Evolutionary conservation across 1,140 invertebrate genomes (phyloP).

Genomic region (Pseudomyrmex sp.): DNA sequence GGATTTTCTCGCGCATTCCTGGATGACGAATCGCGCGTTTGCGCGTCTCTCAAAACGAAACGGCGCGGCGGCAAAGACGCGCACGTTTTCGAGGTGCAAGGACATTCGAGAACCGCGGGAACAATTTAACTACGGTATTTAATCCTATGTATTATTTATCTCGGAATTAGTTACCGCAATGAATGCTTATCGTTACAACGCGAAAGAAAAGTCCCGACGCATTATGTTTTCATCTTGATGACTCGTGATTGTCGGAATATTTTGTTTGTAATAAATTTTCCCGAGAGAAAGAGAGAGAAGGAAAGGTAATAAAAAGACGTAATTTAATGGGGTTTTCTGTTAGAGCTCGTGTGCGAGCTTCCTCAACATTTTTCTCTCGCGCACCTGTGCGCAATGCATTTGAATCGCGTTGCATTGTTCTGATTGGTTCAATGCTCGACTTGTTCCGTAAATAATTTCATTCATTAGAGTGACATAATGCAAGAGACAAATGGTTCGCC

Average conservation of each 20-base stretch:
- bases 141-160: conserved; percentile 22
- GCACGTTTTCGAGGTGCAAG: conserved; percentile 40
- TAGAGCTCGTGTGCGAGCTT: not conserved
- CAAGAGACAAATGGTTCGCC: conserved; percentile 24
- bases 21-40: conserved; percentile 49
- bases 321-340: not conserved
- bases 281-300: not conserved
- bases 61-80: conserved; percentile 5
- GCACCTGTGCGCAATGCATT: not conserved
- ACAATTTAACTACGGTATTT: conserved; percentile 19
- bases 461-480: conserved; percentile 20
- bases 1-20: conserved; percentile 62
- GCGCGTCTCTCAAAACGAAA: conserved; percentile 13
- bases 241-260: not conserved
- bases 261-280: not conserved
- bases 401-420: not conserved
- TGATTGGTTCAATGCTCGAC: not conserved
- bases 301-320: not conserved
- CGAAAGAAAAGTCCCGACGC: not conserved
- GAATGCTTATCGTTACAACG: not conserved
- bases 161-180: conserved; percentile 11
- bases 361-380: not conserved
- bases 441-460: conserved; percentile 22
- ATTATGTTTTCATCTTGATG: conserved; percentile 9
- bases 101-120: conserved; percentile 3